phyloP scores from a whole-genome alignment of 2,797 vertebrate species.

The Adrianichthys oophorus region DNA sequence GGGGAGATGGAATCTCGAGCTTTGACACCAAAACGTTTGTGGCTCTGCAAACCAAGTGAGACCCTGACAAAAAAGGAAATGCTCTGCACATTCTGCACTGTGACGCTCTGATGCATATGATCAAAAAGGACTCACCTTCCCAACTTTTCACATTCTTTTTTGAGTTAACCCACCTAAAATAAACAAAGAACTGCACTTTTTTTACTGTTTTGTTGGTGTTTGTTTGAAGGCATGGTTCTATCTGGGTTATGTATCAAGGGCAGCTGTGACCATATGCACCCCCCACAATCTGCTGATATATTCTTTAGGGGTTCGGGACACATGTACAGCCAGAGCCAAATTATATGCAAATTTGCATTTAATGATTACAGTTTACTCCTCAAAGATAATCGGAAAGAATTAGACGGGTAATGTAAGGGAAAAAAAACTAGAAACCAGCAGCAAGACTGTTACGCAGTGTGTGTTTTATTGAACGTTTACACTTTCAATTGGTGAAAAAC shows the following conservation, averaged over 20 bases:
- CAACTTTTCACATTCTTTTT: conserved; percentile 44
- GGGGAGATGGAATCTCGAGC: too few relatives aligned
- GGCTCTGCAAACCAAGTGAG: conserved; percentile 28
- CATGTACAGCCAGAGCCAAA: conserved; percentile 19
- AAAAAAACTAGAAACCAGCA: too few relatives aligned
- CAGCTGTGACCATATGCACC: conserved; percentile 60
- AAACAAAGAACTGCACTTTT: conserved; percentile 46
- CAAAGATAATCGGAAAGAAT: too few relatives aligned
- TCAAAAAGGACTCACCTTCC: conserved; percentile 39
- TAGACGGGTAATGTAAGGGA: too few relatives aligned
- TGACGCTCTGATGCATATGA: conserved; percentile 21
- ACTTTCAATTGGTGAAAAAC: too few relatives aligned
- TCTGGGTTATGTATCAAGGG: conserved; percentile 65
- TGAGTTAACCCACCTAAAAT: conserved; percentile 24
- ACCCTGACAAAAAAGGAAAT: conserved; percentile 54
- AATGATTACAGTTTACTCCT: too few relatives aligned
- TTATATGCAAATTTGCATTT: conserved; percentile 1
- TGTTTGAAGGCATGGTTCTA: conserved; percentile 41
- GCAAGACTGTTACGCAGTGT: too few relatives aligned
- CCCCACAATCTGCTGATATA: conserved; percentile 45
- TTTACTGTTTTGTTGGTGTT: conserved; percentile 6
- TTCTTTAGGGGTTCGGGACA: conserved; percentile 26
- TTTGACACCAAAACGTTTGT: conserved; percentile 18
- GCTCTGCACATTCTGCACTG: conserved; percentile 34
- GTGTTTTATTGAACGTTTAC: too few relatives aligned